phyloP scores from a whole-genome alignment of 2,113 vertebrate genomes.

The Colaptes auratus region DNA sequence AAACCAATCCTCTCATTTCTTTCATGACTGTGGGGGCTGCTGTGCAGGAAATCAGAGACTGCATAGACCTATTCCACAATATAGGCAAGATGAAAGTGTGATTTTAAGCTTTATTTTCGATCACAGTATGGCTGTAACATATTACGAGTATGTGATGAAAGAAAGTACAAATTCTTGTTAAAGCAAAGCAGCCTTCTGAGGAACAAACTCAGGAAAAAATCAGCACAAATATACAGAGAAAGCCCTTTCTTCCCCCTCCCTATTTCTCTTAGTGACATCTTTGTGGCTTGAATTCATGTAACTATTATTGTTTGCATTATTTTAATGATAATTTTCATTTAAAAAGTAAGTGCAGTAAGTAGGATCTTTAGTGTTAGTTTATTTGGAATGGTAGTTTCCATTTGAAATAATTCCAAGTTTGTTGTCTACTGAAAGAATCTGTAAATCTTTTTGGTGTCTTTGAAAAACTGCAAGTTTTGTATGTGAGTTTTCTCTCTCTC shows the following conservation, averaged over 20 bases:
- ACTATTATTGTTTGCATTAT: not conserved
- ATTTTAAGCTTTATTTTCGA: not conserved
- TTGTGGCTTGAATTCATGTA: not conserved
- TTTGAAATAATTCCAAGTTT: not conserved
- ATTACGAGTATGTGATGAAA: not conserved
- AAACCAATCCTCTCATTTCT: not conserved
- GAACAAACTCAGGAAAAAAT: not conserved
- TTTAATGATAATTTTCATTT: not conserved
- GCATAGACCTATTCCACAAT: not conserved
- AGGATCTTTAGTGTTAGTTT: not conserved
- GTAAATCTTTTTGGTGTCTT: not conserved
- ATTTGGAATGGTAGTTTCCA: not conserved
- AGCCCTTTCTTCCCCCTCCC: not conserved
- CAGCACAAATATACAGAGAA: not conserved
- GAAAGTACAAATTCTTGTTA: not conserved
- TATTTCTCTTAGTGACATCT: not conserved
- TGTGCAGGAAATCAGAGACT: not conserved
- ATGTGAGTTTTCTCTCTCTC: not conserved
- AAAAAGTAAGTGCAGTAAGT: not conserved
- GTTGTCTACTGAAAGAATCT: not conserved
- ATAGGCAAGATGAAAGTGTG: not conserved
- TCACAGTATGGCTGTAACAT: not conserved
- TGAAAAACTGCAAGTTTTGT: not conserved
- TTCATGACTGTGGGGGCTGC: not conserved
- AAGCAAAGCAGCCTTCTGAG: not conserved